These are phyloP conservation scores for Phrynosoma platyrhinos DNA, from an alignment of 2,113 vertebrate genomes.

Conservation along the genomic window DNA sequence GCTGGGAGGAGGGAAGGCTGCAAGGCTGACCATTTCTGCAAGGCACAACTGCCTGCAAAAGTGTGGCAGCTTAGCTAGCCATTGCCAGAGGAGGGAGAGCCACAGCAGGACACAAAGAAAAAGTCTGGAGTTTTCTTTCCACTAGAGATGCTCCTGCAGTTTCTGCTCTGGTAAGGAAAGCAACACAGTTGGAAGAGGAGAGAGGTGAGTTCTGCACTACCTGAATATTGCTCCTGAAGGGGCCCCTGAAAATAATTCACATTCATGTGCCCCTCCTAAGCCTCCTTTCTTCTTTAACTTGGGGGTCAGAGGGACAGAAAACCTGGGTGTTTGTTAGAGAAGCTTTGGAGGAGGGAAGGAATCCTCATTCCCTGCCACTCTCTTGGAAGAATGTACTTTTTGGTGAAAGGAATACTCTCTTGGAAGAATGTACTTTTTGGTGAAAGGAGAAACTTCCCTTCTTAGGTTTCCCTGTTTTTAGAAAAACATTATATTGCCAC, in stretches of 20 bases:
- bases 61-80: not conserved
- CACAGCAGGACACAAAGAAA: not conserved
- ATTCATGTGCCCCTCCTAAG: not conserved
- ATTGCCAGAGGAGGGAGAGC: not conserved
- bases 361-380: too few relatives aligned
- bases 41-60: not conserved
- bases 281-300: not conserved
- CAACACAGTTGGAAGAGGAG: not conserved
- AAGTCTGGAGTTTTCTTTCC: not conserved
- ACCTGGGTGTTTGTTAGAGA: not conserved
- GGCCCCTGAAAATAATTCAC: too few relatives aligned
- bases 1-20: too few relatives aligned
- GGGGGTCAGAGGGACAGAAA: not conserved
- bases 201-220: not conserved
- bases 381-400: not conserved
- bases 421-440: not conserved
- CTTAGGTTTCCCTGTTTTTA: not conserved
- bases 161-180: not conserved
- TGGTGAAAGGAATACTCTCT: not conserved
- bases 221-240: not conserved
- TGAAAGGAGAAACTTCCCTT: not conserved
- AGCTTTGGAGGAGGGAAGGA: too few relatives aligned
- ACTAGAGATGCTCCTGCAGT: not conserved
- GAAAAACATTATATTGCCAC: too few relatives aligned
- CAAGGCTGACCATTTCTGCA: not conserved